Base-by-base conservation (phyloP, 2,797 vertebrate species). In the Cyclopterus lumpus region DNA sequence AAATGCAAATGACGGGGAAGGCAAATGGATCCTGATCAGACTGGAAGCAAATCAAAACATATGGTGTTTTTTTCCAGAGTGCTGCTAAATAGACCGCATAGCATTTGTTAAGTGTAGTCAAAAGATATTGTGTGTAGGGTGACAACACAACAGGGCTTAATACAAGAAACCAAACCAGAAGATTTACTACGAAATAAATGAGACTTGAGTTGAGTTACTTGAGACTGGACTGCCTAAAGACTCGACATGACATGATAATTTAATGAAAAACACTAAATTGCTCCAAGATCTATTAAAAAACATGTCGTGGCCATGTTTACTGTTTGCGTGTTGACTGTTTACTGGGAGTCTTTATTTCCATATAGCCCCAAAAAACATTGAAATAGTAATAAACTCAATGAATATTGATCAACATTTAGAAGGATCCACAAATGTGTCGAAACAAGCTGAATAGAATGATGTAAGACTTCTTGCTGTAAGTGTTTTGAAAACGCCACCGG, bases 21-120 rank as follows among this genome's bases (percentile, higher is more conserved):
- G 71, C 30, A 80, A 77, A 74, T 70, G 51, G 61, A 78, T 85
- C 48, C 59, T 67, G 61, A 81, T 87, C 53, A 59, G 60, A 74
- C 28, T 5, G 24, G 15, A 69, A 67, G 40, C 69, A 68, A 69
- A 82, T 80, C 59, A 46, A 73, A 82, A 51, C 73, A 74, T 62
- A 48, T 68, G 68, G 59, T 6, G 22, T n/a, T 66, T 22, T 26
- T 26, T 18, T 76, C 16, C 53, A 59, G 32, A 2, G 2, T 24
- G 32, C 18, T 14, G 73, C 68, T 32, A 14, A 76, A 73, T 36
- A 40, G 8, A 67, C 16, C 5, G 1, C 59, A 30, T 14, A 53
- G 54, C 71, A 20, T 57, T 34, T 51, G 71, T 20, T 34, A 40
- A 54, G 28, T 49, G 26, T 14, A 42, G 62, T 53, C 60, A 26